Base-by-base conservation (phyloP, 2,888 invertebrate genomes). In the Tanypteryx hageni region DNA sequence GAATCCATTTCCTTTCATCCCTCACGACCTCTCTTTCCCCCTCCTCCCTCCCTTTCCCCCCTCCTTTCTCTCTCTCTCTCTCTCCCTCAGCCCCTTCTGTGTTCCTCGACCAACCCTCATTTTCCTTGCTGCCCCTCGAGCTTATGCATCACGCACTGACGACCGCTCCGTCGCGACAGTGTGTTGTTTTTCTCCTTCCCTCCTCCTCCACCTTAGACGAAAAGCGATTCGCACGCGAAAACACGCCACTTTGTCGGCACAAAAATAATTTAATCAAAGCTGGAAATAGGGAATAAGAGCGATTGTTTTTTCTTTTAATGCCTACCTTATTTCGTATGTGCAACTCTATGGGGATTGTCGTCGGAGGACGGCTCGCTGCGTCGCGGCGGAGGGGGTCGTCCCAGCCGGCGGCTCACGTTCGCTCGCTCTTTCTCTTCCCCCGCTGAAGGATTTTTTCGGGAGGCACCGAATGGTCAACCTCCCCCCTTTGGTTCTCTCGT, bases 401-500 rank as follows among this genome's bases (percentile, higher is more conserved):
- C 10, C 22, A n/a, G 64, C 18, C 64, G 64, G 64, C 64, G 64
- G 64, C 18, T 22, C 76, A 64, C 64, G 16, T 64, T 64, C 22
- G 76, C 76, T 76, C 27, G 76, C 76, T 76, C 76, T 76, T 11
- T 27, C 27, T 76, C 76, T 76, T 27, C 76, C 76, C 27, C 76
- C 76, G 76, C 11, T 5, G 68, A 18, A 44, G 44, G 44, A 68
- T 76, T 76, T 76, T 76, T 76, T 76, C 22, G 76, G n/a, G 76
- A 76, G 76, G 76, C 76, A 76, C 22, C 76, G 76, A 76, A 22
- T 76, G 76, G 76, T 27, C 76, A 76, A 76, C 22, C 22, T 22
- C 76, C 76, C 76, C 76, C 76, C 76, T 44, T 76, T 22, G 76
- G 22, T 76, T 76, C 76, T 76, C 76, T 76, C 27, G 76, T 27